These are phyloP conservation scores for Sardina pilchardus DNA, from an alignment of 2,113 vertebrate species.

Conservation along the genomic window DNA sequence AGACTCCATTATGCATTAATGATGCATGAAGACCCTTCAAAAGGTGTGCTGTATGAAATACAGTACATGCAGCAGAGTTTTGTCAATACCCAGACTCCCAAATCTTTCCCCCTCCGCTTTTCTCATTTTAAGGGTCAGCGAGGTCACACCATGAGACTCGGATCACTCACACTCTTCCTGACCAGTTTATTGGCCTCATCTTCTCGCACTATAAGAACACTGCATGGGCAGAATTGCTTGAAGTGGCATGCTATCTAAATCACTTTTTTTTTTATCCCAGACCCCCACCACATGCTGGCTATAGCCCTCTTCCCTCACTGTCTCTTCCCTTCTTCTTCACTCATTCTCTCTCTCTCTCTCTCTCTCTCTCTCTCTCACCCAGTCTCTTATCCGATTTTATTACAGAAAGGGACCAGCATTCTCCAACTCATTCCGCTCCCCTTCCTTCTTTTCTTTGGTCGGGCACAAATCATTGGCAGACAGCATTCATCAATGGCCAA, in stretches of 20 bases:
- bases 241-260: constrained; percentile 58
- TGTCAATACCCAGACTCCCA: constrained; percentile 47
- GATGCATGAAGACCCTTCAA: background rate
- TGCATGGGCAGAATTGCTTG: constrained; percentile 44
- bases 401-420: constrained; percentile 46
- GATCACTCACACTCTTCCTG: constrained; percentile 50
- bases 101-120: constrained; percentile 42
- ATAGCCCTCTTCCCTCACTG: background rate
- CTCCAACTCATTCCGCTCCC: constrained; percentile 29
- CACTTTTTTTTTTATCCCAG: constrained; percentile 36
- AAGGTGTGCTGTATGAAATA: constrained; percentile 52
- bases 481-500: constrained; percentile 65
- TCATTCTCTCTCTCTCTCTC: background rate
- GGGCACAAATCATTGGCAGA: constrained; percentile 58
- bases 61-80: too few species aligned
- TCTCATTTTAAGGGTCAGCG: constrained; percentile 61
- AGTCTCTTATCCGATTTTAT: constrained; percentile 43
- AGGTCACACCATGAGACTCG: constrained; percentile 49
- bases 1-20: constrained; percentile 53
- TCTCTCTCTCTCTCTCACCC: too few species aligned
- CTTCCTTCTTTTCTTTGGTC: constrained; percentile 41
- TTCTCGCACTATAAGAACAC: constrained; percentile 44
- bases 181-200: constrained; percentile 57
- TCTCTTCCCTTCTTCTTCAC: background rate
- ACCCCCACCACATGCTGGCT: background rate